Evolutionary conservation across 1,140 invertebrate species (phyloP), one percentile per base, ranked within the genome.

Genomic region (Conopomorpha cramerella): DNA sequence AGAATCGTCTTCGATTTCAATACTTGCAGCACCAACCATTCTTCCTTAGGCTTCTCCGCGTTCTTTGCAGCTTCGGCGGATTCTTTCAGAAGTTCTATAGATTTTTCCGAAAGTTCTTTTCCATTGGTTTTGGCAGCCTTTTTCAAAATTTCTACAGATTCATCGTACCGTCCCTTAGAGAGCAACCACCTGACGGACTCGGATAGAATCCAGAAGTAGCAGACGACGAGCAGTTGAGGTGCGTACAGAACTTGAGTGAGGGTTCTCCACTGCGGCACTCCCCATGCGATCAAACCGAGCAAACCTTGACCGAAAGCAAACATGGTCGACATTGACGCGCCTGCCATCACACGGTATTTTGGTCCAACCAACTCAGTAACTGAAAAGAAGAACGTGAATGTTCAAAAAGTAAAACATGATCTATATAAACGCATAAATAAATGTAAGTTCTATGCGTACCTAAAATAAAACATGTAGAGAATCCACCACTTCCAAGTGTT

Each of bases 121-220:
- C 84, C 82, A 46, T 93, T 94, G 8, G 82, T 77, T 44, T 76
- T 81, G 0, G 86, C 85, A 1, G 83, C 84, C 52, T 81, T 82
- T 3, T 79, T 74, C 0, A 88, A 54, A 23, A 86, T 81, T 8
- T 58, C 51, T 39, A 81, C 80, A 6, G 85, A 84, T 43, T 87
- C 82, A 2, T 86, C 79, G 25, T 64, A 73, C 1, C 60, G 51
- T 3, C 68, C 64, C 39, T 87, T 85, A 10, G 86, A 85, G 45
- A 92, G 63, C 1, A 92, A 72, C 91, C 91, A 93, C 39, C 90
- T 72, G n/a, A 87, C 79, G 15, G 85, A 87, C 64, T 87, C 86
- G 0, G 84, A 83, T 1, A 86, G 52, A 17, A 86, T 73, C 71
- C 83, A 83, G 34, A 84, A 84, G 48, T 87, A 84, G 1, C 78